phyloP scores from a whole-genome alignment of 2,888 invertebrate species.

The Lepas anatifera region DNA sequence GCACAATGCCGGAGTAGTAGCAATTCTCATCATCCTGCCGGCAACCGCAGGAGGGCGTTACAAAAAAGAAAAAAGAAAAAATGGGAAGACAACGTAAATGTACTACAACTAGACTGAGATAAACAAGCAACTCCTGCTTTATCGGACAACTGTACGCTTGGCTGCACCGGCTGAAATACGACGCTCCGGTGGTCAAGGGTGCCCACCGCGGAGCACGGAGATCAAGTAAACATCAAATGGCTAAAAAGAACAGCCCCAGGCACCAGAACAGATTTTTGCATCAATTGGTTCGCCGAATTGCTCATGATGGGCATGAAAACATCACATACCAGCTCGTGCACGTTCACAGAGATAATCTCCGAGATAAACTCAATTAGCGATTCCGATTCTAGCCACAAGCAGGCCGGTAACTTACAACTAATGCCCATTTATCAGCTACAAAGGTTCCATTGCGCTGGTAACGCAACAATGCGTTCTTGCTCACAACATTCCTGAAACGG shows the following conservation, averaged over 20 bases:
- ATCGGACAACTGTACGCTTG: background rate
- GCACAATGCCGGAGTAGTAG: constrained; percentile 62
- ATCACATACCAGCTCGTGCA: background rate
- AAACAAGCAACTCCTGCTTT: background rate
- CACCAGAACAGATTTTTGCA: too few relatives aligned
- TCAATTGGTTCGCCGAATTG: background rate
- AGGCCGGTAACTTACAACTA: background rate
- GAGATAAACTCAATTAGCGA: background rate
- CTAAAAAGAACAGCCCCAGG: too few relatives aligned
- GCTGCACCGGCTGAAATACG: too few relatives aligned
- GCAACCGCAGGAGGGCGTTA: too few relatives aligned
- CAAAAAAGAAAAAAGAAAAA: constrained; percentile 30
- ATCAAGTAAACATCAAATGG: too few relatives aligned
- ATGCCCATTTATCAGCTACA: background rate
- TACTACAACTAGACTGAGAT: background rate
- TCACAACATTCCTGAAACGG: background rate
- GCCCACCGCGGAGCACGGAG: too few relatives aligned
- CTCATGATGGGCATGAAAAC: background rate
- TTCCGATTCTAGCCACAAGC: background rate
- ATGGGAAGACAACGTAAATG: background rate
- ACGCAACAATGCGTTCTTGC: background rate
- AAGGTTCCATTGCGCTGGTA: background rate
- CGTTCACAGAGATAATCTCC: too few relatives aligned
- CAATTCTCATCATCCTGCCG: constrained; percentile 63
- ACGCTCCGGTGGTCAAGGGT: too few relatives aligned